phyloP scores from a whole-genome alignment of 2,113 vertebrate genomes.

The chimpanzee (Pan troglodytes) region NHGRI_mPanTro3-v2.1_pri NC_072408.2:93054001-93054500 shows the following conservation, averaged over 20 bases:
- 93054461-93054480: constrained; percentile 43
- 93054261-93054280: constrained; percentile 43
- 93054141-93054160: constrained; percentile 63
- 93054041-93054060: background rate
- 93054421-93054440: constrained; percentile 28
- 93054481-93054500: background rate
- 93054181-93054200: constrained; percentile 63
- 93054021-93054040: background rate
- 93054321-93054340: constrained; percentile 67
- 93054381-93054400: constrained; percentile 59
- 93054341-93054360: constrained; percentile 48
- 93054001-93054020: constrained; percentile 18
- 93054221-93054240: constrained; percentile 70
- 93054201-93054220: constrained; percentile 68
- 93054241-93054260: constrained; percentile 52
- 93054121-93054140: constrained; percentile 63
- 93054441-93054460: constrained; percentile 57
- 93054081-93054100: constrained; percentile 40
- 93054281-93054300: constrained; percentile 53
- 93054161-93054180: constrained; percentile 63
- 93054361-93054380: constrained; percentile 58
- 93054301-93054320: constrained; percentile 33
- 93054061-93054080: constrained; percentile 45
- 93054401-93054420: background rate
- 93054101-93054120: constrained; percentile 56